phyloP scores from a whole-genome alignment of 2,888 invertebrate species.

The Ethmia dodecea region DNA sequence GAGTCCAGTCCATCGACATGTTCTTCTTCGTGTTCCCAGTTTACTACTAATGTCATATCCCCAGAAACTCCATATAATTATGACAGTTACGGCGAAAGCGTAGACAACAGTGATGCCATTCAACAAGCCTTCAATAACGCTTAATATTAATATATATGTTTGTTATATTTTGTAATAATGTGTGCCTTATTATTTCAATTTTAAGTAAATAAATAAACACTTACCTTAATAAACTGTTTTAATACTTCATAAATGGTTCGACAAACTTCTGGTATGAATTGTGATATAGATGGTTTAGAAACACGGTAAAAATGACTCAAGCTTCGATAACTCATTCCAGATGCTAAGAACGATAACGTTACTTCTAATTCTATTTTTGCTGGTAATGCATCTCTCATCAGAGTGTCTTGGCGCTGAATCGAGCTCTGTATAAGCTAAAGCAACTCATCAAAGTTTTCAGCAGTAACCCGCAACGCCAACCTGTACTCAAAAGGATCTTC shows the following conservation, averaged over 20 bases:
- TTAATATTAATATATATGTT: too few relatives aligned
- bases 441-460: conserved; percentile 15
- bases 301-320: conserved; percentile 16
- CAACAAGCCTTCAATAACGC: too few relatives aligned
- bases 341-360: conserved; percentile 10
- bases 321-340: conserved; percentile 15
- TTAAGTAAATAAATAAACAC: conserved; percentile 5
- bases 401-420: conserved; percentile 13
- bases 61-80: too few relatives aligned
- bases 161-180: too few relatives aligned
- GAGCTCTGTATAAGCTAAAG: conserved; percentile 5
- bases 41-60: too few relatives aligned
- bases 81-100: too few relatives aligned
- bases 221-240: conserved; percentile 7
- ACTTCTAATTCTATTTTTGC: conserved; percentile 15
- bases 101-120: too few relatives aligned
- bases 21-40: too few relatives aligned
- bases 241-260: conserved; percentile 8
- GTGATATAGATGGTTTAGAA: conserved; percentile 16
- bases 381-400: conserved; percentile 14
- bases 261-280: conserved; percentile 18
- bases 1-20: too few relatives aligned
- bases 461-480: conserved; percentile 17
- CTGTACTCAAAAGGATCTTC: conserved; percentile 19
- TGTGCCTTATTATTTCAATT: too few relatives aligned